Percentiles rank a stretch among this genome's conserved stretches.
These are phyloP conservation scores for Cassiopea xamachana DNA, from an alignment of 30 jellyfish, hydroid and myxozoan genomes.

Conservation along the genomic window DNA sequence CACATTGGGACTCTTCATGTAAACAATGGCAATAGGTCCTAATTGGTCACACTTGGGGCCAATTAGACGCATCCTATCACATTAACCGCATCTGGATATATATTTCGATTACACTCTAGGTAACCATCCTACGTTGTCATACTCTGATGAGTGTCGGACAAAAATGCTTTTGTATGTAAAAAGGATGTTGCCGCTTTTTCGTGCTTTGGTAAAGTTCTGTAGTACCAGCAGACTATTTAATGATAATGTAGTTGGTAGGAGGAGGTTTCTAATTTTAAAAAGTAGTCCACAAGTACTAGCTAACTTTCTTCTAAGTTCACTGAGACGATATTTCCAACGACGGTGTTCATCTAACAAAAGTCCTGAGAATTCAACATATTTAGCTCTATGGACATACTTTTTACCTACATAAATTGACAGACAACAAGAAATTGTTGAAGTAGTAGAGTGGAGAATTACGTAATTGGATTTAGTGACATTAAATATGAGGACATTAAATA, in stretches of 20 bases:
- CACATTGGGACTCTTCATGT: no score
- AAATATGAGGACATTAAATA: neutral
- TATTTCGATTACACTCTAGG: no score
- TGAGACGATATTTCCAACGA: slow-evolving; percentile 19
- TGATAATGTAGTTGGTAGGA: neutral
- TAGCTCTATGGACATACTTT: neutral
- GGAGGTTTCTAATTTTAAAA: neutral
- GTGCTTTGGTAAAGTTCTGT: no score
- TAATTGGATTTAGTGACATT: neutral
- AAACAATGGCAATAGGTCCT: no score
- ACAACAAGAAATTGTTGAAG: slow-evolving; percentile 6
- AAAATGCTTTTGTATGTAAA: no score
- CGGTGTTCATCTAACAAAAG: slow-evolving; percentile 25
- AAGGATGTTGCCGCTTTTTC: no score
- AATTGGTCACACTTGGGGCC: no score
- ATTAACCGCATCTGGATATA: no score
- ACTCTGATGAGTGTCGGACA: no score
- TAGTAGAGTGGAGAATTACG: slow-evolving; percentile 1
- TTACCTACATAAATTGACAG: neutral
- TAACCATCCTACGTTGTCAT: no score
- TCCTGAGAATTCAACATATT: slow-evolving; percentile 18
- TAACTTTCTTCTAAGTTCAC: slow-evolving; percentile 24
- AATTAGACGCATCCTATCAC: no score
- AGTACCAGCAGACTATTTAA: no score
- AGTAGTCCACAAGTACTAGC: slow-evolving; percentile 18